Percentiles rank a stretch among this genome's conserved stretches.
Evolutionary conservation across 2,888 invertebrate genomes (phyloP).

Genomic region (Eupelmus urozonus): DNA sequence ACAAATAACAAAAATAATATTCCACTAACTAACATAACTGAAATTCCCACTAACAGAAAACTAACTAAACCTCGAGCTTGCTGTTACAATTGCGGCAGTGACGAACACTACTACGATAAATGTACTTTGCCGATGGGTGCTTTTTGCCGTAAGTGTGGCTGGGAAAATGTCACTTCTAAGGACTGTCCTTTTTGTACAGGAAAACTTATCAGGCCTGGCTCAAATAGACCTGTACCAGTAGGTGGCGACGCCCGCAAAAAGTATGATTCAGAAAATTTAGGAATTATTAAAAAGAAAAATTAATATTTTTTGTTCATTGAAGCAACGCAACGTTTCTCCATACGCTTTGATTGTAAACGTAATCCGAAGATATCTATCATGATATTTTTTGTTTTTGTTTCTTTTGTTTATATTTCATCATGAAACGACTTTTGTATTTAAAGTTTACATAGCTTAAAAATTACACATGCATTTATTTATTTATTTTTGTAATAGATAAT

Average conservation of each 20-base stretch:
- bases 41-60: neutral
- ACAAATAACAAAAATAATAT: neutral
- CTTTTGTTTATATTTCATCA: no score
- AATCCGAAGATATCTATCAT: no score
- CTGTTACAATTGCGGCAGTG: constrained; percentile 35
- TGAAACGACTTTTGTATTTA: no score
- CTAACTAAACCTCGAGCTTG: neutral
- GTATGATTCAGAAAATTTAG: neutral
- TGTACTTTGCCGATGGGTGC: neutral
- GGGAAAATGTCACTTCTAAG: neutral
- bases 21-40: neutral
- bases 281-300: no score
- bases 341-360: no score
- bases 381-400: no score
- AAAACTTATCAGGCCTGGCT: constrained; percentile 12
- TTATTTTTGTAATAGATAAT: no score
- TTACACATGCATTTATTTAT: no score
- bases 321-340: no score
- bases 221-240: neutral
- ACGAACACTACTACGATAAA: neutral
- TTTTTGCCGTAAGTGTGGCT: constrained; percentile 38
- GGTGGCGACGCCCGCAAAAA: neutral
- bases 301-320: no score
- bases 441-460: no score
- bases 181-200: constrained; percentile 21